Evolutionary conservation across 2,888 invertebrate species (phyloP).

Genomic region (Aphodius granarius): DNA sequence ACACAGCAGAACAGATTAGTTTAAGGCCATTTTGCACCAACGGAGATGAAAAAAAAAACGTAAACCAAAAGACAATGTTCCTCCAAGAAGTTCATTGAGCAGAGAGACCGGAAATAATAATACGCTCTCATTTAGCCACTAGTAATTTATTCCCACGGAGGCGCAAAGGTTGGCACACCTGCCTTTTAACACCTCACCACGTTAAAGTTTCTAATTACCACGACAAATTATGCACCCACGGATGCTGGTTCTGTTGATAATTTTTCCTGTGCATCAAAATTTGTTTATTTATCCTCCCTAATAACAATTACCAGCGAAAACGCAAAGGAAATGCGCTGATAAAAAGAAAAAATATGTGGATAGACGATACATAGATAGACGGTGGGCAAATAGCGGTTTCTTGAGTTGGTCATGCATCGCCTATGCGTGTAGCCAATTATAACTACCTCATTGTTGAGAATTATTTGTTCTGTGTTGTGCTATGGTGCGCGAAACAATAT

Average conservation of each 20-base stretch:
- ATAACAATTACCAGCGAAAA: too few species aligned
- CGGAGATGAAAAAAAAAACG: not conserved
- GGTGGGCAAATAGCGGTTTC: not conserved
- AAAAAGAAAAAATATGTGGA: not conserved
- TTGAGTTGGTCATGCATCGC: too few species aligned
- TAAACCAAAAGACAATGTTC: not conserved
- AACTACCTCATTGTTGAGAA: not conserved
- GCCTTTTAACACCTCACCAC: not conserved
- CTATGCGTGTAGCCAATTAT: not conserved
- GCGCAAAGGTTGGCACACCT: conserved; percentile 13
- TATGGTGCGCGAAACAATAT: conserved; percentile 16
- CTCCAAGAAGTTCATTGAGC: not conserved
- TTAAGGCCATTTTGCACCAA: not conserved
- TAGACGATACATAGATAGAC: not conserved
- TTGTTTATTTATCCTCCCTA: not conserved
- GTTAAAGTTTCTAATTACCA: conserved; percentile 3
- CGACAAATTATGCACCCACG: conserved; percentile 9
- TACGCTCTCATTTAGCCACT: conserved; percentile 21
- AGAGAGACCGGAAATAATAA: conserved; percentile 23
- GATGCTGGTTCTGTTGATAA: not conserved
- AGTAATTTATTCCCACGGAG: conserved; percentile 21
- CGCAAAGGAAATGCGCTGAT: not conserved
- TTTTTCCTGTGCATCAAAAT: not conserved
- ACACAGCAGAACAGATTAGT: not conserved
- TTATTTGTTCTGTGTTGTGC: not conserved